These are phyloP conservation scores for Boulengeromyrus knoepffleri DNA, from an alignment of 2,113 vertebrate genomes.

Conservation along the genomic window DNA sequence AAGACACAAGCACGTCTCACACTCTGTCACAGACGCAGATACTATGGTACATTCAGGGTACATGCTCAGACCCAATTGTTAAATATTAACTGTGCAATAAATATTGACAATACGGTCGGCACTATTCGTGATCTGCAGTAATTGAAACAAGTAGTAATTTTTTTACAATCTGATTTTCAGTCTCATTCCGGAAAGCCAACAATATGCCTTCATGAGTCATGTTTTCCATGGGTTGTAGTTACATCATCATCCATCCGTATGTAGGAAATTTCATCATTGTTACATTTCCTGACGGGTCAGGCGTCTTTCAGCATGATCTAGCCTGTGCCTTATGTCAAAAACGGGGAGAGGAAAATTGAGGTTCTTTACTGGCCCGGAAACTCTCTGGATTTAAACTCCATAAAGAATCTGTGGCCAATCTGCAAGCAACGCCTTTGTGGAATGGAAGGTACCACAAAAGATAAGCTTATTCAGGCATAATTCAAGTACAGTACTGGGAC, in stretches of 20 bases:
- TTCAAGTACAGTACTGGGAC: too few relatives aligned
- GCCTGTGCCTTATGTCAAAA: background rate
- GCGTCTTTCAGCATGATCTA: background rate
- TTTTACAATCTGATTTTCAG: background rate
- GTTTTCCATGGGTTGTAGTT: background rate
- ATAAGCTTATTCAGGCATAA: too few relatives aligned
- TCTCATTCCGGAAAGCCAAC: background rate
- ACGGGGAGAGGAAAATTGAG: background rate
- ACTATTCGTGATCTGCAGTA: background rate
- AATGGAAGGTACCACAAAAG: too few relatives aligned
- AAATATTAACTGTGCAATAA: background rate
- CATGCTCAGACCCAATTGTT: background rate
- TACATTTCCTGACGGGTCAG: background rate
- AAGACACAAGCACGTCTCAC: conserved; percentile 29
- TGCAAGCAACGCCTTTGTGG: too few relatives aligned
- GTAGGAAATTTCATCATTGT: background rate
- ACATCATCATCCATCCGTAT: background rate
- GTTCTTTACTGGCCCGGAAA: background rate
- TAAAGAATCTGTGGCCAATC: too few relatives aligned
- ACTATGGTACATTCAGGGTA: background rate
- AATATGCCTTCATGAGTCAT: background rate
- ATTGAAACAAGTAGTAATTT: background rate
- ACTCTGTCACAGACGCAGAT: background rate
- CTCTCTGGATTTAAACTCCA: too few relatives aligned
- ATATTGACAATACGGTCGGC: background rate